Conservation (phyloP, 2,113 vertebrate genomes). For the Odocoileus hemionus region DNA sequence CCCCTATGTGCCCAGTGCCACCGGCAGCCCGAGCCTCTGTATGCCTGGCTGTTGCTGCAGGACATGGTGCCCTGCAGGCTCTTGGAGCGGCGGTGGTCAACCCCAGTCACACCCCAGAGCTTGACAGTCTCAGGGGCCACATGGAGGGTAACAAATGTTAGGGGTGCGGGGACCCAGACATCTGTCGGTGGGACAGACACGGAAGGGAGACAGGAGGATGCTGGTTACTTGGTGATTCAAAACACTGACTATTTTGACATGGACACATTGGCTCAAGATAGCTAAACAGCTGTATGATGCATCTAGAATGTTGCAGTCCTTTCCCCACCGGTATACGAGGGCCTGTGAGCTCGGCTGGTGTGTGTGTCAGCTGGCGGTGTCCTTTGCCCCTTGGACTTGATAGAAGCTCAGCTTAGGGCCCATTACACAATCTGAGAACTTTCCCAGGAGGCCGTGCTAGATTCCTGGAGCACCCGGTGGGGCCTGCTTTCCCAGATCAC, state of each 20-base stretch:
- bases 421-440: neutral
- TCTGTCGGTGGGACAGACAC: neutral
- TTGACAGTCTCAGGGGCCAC: neutral
- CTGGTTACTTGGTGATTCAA: neutral
- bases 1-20: neutral
- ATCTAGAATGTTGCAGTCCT: neutral
- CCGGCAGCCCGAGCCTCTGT: neutral
- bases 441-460: neutral
- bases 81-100: neutral
- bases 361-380: neutral
- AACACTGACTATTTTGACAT: neutral
- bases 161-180: neutral
- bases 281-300: neutral
- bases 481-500: neutral
- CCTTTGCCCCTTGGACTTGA: neutral
- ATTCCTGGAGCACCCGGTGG: neutral
- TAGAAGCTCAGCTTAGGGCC: neutral
- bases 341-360: neutral
- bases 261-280: neutral
- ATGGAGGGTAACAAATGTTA: rapidly evolving
- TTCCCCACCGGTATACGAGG: neutral
- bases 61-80: neutral
- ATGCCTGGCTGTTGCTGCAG: neutral
- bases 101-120: neutral
- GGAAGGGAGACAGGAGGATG: neutral